Evolutionary conservation across 2,888 invertebrate genomes (phyloP), one percentile per base, ranked within the genome.

Genomic region (Scaptomyza cyrtandrae): DNA sequence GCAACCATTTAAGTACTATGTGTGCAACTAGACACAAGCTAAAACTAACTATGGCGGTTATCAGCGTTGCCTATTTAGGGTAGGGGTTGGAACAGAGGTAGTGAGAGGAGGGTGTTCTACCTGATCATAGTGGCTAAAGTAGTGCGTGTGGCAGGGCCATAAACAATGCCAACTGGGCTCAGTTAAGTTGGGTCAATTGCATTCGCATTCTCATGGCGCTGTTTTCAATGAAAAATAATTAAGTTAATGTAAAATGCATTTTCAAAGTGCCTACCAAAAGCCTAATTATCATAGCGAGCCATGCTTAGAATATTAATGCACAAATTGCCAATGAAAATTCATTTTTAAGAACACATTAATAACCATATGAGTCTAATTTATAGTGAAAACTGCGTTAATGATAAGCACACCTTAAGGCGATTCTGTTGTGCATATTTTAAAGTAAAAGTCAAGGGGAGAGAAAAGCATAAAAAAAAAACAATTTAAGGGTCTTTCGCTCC

Each of bases 171-270:
- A 75, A 70, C 56, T 69, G 41, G 27, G 37, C 50, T 63, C 35
- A 16, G 41, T 41, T 59, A 64, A 55, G 52, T 59, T 68, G 52
- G 71, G 71, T 64, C 59, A 75, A 61, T 74, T 58, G 83, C 55
- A 68, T 52, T 75, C 55, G 67, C 61, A 61, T 72, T 76, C 72
- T 69, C 68, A 71, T 74, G 77, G 60, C 70, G 60, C 41, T 71
- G 46, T 16, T 10, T 73, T 65, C 52, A 52, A 60, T 71, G 74
- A 56, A 84, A 85, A 85, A 83, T 87, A 85, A 85, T 85, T 85
- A 80, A 85, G 65, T 80, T 75, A 83, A 85, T 85, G 80, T 69
- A 60, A 77, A 85, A 85, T 87, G 79, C 71, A 83, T 77, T 87
- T 85, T 78, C 71, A 80, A 80, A 82, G 72, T 80, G 81, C 75